These are phyloP conservation scores for Caenorhabditis latens DNA, from an alignment of 1,140 invertebrate species.

Conservation along the genomic window DNA sequence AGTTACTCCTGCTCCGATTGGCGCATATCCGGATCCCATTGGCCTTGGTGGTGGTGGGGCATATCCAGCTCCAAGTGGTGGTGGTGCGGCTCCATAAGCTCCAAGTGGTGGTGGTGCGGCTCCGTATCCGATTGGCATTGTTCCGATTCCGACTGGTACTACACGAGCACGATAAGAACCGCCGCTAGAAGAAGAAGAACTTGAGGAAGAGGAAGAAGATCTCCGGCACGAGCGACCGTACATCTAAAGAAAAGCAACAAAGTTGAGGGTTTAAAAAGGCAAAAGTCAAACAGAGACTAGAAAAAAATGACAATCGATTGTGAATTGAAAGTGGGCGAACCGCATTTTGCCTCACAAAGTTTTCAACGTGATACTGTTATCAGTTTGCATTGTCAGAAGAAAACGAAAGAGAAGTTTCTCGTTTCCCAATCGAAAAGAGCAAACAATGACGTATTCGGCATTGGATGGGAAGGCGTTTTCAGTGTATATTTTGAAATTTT, in stretches of 20 bases:
- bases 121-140: neutral
- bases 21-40: slow-evolving; percentile 12
- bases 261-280: slow-evolving; percentile 38
- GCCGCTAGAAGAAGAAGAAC: slow-evolving; percentile 45
- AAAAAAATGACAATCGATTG: slow-evolving; percentile 30
- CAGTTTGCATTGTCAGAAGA: slow-evolving; percentile 50
- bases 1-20: slow-evolving; percentile 13
- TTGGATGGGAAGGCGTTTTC: neutral
- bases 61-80: slow-evolving; percentile 40
- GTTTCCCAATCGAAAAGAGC: slow-evolving; percentile 29
- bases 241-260: slow-evolving; percentile 47
- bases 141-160: no score
- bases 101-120: neutral
- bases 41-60: slow-evolving; percentile 42
- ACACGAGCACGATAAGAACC: neutral
- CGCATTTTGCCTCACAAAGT: slow-evolving; percentile 3
- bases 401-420: slow-evolving; percentile 13
- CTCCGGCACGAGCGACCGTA: slow-evolving; percentile 34
- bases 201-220: slow-evolving; percentile 38
- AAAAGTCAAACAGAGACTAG: slow-evolving; percentile 46
- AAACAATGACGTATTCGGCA: slow-evolving; percentile 36
- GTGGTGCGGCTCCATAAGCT: neutral
- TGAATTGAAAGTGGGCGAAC: slow-evolving; percentile 19
- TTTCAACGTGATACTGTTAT: slow-evolving; percentile 49
- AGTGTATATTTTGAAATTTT: slow-evolving; percentile 42